Conservation (phyloP, 2,888 invertebrate species). For the Eupithecia exiguata region DNA sequence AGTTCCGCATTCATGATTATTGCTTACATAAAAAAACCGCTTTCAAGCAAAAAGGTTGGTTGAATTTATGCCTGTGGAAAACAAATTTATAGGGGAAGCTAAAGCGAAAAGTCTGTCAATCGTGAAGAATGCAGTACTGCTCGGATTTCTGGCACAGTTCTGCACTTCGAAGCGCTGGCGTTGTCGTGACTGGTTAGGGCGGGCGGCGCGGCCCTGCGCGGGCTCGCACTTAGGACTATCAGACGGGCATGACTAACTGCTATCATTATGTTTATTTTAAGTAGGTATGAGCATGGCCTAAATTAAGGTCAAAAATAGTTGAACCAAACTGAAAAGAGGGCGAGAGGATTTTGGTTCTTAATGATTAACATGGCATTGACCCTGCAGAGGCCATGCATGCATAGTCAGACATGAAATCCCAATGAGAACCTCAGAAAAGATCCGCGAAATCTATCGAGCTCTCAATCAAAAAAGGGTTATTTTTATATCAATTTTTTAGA, state of each 20-base stretch:
- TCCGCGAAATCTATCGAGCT: no score
- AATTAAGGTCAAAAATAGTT: background rate
- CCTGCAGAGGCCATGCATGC: no score
- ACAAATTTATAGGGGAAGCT: conserved; percentile 38
- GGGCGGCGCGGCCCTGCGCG: conserved; percentile 33
- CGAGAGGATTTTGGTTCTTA: no score
- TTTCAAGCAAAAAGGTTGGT: conserved; percentile 19
- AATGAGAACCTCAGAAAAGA: no score
- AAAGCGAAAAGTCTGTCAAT: conserved; percentile 54
- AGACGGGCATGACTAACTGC: background rate
- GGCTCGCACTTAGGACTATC: conserved; percentile 19
- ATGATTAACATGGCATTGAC: no score
- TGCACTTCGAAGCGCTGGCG: conserved; percentile 48
- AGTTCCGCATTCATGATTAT: conserved; percentile 31
- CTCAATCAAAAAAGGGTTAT: no score
- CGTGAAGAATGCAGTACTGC: conserved; percentile 64
- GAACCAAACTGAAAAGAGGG: no score
- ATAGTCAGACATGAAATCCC: no score
- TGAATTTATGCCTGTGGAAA: conserved; percentile 28
- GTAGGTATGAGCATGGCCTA: background rate
- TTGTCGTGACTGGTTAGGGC: conserved; percentile 46
- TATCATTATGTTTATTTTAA: background rate
- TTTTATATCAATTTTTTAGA: no score
- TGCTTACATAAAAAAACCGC: conserved; percentile 24
- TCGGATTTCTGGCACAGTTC: conserved; percentile 58